Evolutionary conservation across 2,888 invertebrate genomes (phyloP).

Genomic region (Pogonocherus hispidulus): DNA sequence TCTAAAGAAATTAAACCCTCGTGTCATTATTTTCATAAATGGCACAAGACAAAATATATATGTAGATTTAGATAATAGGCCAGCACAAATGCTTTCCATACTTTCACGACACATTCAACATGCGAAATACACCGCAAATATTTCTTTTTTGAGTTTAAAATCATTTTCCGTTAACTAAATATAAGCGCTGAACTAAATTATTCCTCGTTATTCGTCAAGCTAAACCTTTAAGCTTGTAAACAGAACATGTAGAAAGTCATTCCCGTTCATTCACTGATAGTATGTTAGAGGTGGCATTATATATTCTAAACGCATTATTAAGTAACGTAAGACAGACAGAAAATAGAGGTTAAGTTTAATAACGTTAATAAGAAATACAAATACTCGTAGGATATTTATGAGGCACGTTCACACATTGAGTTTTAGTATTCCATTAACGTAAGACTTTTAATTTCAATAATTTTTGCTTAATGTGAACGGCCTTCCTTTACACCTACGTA

Average conservation of each 20-base stretch:
- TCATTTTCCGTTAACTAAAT: neutral
- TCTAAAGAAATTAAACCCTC: no score
- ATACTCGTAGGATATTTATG: neutral
- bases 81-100: no score
- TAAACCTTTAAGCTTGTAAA: slow-evolving; percentile 6
- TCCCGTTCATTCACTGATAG: slow-evolving; percentile 10
- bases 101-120: no score
- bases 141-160: neutral
- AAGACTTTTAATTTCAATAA: slow-evolving; percentile 12
- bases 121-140: no score
- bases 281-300: slow-evolving; percentile 8
- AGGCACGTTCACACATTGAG: neutral
- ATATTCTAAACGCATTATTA: neutral
- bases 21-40: no score
- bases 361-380: neutral
- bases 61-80: no score
- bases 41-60: no score
- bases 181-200: neutral
- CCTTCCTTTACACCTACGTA: slow-evolving; percentile 13
- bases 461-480: slow-evolving; percentile 9
- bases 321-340: neutral
- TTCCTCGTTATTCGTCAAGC: neutral
- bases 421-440: slow-evolving; percentile 7
- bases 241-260: slow-evolving; percentile 8
- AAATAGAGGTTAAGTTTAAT: neutral